Base-by-base conservation (phyloP, 1,140 invertebrate genomes). In the Xylocopa sonorina region DNA sequence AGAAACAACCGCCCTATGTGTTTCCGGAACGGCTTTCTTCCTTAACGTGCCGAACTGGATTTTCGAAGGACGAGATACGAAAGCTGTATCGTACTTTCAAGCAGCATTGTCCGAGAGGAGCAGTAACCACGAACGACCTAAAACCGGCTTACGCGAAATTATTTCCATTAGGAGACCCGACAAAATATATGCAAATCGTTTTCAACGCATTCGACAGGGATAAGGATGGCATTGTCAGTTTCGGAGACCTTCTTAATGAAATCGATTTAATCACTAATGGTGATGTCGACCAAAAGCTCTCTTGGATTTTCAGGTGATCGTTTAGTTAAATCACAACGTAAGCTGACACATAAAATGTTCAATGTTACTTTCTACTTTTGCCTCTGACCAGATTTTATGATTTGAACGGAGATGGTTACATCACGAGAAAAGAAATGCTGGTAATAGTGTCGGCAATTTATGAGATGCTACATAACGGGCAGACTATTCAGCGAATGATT, bases 221-320 rank as follows among this genome's bases (percentile, higher is more conserved):
- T 53, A 80, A 83, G 6, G 89, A 92, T 38, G 90, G 90, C 3
- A 53, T 92, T 0, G 82, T 92, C 21, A 92, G 80, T 46, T 92
- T 92, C 38, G 69, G 63, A n/a, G 90, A 92, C 82, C 82, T 92
- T 5, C 74, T 91, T 1, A 58, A n/a, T 2, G 83, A 80, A 9
- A 75, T 91, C 68, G 76, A 88, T 9, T 82, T 57, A 16, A 91
- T 91, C 18, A 66, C 89, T 0, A 91, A 90, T 34, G 90, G 90
- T 1, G 80, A 83, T n/a, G 60, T 78, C 0, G 90, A 91, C 41
- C 80, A 91, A 29, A 92, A 90, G 55, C 87, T 91, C 1, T 83
- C 82, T 2, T 92, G 91, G 91, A 91, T 92, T 80, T 92, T 92
- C 57, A 81, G 82, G 91, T 91, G 50, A 82, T 78, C 41, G 2